Evolutionary conservation across 2,888 invertebrate genomes (phyloP), one percentile per base, ranked within the genome.

Genomic region (Aporophyla lueneburgensis): DNA sequence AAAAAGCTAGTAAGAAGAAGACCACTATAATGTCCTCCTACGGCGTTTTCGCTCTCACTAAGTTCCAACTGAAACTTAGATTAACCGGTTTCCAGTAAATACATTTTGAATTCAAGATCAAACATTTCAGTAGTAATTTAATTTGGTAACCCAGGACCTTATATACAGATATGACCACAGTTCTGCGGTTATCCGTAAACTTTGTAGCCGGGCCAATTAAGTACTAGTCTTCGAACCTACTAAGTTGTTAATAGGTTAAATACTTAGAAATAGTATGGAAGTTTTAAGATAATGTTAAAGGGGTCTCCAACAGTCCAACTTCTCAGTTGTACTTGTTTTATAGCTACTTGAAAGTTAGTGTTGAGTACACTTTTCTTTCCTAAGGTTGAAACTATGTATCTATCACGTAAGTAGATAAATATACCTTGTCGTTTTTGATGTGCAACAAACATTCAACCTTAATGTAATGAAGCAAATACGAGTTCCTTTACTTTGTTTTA

Each of bases 201-300:
- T 56, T 74, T 62, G 66, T 62, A 54, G 43, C 12, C 24, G 10
- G 27, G 49, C 75, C 75, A 80, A 70, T 78, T 80, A 65, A 76
- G 43, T 67, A 27, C 40, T 53, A 16, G 54, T 27, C 63, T 73
- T 65, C 21, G 27, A 53, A 40, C 16, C 24, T 54, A 61, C 66
- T 66, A 56, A 27, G 75, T 43, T 43, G 27, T 80, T 56, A 56
- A 74, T 66, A 49, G 61, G n/a, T 49, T 9, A 46, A n/a, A 12
- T 49, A 61, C 59, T 54, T 12, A 59, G 56, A 58, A 73, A 54
- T 14, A 21, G 53, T 16, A 61, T 40, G 46, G 46, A 59, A 24
- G 46, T 21, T 61, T 56, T 43, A 51, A 19, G 56, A 43, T 78
- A 43, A 78, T 5, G 24, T 70, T 46, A 59, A 43, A 59, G 19